Conservation (phyloP, 2,797 vertebrate species). For the Ptychadena robeensis region DNA sequence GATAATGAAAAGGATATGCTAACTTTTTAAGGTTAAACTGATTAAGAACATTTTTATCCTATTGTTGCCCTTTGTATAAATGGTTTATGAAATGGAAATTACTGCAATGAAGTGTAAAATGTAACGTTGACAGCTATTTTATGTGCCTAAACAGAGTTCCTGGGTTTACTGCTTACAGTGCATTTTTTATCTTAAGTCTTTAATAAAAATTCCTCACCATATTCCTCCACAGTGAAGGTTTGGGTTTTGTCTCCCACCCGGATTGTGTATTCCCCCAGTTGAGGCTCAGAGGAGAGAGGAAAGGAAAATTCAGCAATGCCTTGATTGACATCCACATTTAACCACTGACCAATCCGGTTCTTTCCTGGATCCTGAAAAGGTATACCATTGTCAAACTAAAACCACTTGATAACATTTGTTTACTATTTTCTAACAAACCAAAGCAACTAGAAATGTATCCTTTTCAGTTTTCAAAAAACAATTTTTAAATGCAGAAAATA, state of each 20-base stretch:
- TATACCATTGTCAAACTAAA: not conserved
- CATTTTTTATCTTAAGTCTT: too few species aligned
- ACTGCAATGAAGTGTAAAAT: too few species aligned
- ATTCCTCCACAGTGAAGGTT: constrained; percentile 65
- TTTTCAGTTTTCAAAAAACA: too few species aligned
- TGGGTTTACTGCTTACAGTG: too few species aligned
- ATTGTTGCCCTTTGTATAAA: too few species aligned
- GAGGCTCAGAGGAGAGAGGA: constrained; percentile 74
- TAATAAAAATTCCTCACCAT: constrained; percentile 61
- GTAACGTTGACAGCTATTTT: too few species aligned
- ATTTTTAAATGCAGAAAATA: too few species aligned
- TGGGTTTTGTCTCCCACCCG: constrained; percentile 36
- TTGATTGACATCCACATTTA: constrained; percentile 66
- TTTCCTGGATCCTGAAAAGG: constrained; percentile 77
- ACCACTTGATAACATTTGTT: not conserved
- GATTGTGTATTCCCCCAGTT: constrained; percentile 76
- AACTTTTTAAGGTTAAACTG: too few species aligned
- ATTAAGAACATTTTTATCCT: too few species aligned
- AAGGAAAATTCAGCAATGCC: constrained; percentile 82
- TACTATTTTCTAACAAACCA: not conserved
- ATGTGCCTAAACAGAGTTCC: too few species aligned
- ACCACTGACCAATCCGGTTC: constrained; percentile 84
- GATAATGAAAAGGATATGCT: too few species aligned
- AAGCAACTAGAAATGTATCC: not conserved
- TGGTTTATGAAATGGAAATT: too few species aligned